Base-by-base conservation (phyloP, 1,140 invertebrate genomes). In the Whitmania pigra region DNA sequence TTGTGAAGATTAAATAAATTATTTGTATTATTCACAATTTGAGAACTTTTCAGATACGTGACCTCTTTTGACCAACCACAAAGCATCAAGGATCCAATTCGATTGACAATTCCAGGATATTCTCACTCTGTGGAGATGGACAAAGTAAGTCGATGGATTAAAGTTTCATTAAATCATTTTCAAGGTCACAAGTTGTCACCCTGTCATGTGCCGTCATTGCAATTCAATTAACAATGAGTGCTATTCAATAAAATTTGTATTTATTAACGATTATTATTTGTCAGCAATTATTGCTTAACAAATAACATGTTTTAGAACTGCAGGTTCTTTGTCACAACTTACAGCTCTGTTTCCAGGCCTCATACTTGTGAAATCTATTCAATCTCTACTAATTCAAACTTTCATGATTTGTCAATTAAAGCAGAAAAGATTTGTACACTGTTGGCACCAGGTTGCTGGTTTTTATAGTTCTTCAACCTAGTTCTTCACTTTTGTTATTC, bases 321-420 rank as follows among this genome's bases (percentile, higher is more conserved):
- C 80, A 87, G 87, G 27, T 86, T 92, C 78, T 89, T 93, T 79
- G 89, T 95, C 7, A 88, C 90, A 71, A 91, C 93, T 53, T 92
- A 91, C 75, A 95, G 92, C 76, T 94, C 89, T 79, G 90, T 93
- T 71, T 87, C 88, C 78, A 87, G 86, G n/a, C 82, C 88, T 67
- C 91, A 91, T 0, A 86, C 87, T 29, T 92, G 91, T 78, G 87
- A 80, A 81, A 88, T 93, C 72, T 92, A 89, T 78, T 83, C 87
- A 76, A 84, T 94, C 29, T 49, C 71, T 20, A 11, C 20, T 18
- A 27, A 25, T 11, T 15, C 9, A 49, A 49, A 49, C 43, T 15
- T 11, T 13, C 5, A 17, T 17, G 9, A 49, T 5, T 49, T 49
- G 5, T 49, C 9, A 17, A 49, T 49, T 49, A 49, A 49, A 49